Percentiles rank a stretch among this genome's conserved stretches.
phyloP scores from a whole-genome alignment of 1,140 invertebrate species.

The Drosophila prosaltans region DNA sequence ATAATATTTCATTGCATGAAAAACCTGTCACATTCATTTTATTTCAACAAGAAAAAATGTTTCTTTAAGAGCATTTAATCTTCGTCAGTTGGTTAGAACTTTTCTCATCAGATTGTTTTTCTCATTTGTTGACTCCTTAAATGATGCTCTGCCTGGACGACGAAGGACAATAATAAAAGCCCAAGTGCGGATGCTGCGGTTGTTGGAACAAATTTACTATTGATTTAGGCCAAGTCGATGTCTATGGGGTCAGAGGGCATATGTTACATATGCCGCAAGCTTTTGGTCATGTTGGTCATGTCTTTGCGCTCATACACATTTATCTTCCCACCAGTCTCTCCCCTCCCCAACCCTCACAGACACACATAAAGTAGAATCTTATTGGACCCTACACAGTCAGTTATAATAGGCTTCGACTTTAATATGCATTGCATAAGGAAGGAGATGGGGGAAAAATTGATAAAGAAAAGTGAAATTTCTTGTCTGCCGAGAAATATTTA shows the following conservation, averaged over 20 bases:
- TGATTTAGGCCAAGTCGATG: constrained; percentile 52
- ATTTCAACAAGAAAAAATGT: neutral
- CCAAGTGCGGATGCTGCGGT: constrained; percentile 41
- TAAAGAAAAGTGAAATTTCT: constrained; percentile 6
- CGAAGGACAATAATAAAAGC: constrained; percentile 41
- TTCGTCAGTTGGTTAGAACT: neutral
- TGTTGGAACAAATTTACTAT: constrained; percentile 54
- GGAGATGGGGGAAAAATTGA: neutral
- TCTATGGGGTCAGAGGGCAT: constrained; percentile 34
- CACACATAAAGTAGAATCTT: neutral
- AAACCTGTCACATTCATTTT: neutral
- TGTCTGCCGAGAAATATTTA: constrained; percentile 61
- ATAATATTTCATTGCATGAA: too few species aligned
- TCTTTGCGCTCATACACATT: constrained; percentile 13
- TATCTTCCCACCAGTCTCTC: neutral
- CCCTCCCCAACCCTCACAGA: neutral
- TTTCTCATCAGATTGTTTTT: constrained; percentile 48
- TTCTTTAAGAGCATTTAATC: constrained; percentile 3
- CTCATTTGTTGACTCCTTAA: constrained; percentile 60
- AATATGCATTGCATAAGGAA: constrained; percentile 21
- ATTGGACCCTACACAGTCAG: constrained; percentile 27
- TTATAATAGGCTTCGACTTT: constrained; percentile 49
- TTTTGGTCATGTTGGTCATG: constrained; percentile 32
- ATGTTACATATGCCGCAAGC: constrained; percentile 64
- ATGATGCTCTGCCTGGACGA: constrained; percentile 19